phyloP scores from a whole-genome alignment of 1,140 invertebrate species.

The Bilobella aurantiaca region DNA sequence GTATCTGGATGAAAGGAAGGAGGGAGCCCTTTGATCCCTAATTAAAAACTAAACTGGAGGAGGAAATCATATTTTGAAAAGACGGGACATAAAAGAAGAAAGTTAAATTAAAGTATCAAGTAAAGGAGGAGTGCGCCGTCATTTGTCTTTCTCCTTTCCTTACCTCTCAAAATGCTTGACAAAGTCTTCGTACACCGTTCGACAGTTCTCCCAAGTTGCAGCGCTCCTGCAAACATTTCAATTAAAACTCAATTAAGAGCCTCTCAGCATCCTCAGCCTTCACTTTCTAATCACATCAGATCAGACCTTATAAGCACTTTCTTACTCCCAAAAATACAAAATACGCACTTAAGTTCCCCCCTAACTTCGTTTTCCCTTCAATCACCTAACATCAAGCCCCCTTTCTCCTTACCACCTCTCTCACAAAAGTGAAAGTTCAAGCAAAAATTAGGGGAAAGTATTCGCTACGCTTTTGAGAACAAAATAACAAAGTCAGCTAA shows the following conservation, averaged over 20 bases:
- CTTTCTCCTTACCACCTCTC: too few relatives aligned
- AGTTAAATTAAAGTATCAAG: not conserved
- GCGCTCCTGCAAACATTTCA: constrained; percentile 56
- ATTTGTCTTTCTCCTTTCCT: not conserved
- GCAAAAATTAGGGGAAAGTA: too few relatives aligned
- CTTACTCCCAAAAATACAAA: too few relatives aligned
- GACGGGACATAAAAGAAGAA: not conserved
- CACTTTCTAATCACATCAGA: too few relatives aligned
- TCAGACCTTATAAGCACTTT: too few relatives aligned
- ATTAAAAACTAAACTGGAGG: constrained; percentile 9
- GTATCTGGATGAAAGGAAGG: not conserved
- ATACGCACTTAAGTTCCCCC: too few relatives aligned
- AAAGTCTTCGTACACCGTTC: constrained; percentile 83
- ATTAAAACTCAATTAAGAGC: constrained; percentile 35
- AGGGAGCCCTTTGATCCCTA: not conserved
- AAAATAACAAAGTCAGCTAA: too few relatives aligned
- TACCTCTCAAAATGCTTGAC: constrained; percentile 85
- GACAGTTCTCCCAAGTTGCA: constrained; percentile 85
- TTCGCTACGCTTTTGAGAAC: too few relatives aligned
- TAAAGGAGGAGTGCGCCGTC: not conserved
- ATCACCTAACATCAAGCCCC: too few relatives aligned
- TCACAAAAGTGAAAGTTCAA: too few relatives aligned
- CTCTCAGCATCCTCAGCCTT: too few relatives aligned
- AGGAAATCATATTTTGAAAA: not conserved
- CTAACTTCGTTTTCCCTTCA: too few relatives aligned